Percentiles rank a stretch among this genome's conserved stretches.
phyloP scores from a whole-genome alignment of 2,888 invertebrate species.

The Tigriopus californicus region DNA sequence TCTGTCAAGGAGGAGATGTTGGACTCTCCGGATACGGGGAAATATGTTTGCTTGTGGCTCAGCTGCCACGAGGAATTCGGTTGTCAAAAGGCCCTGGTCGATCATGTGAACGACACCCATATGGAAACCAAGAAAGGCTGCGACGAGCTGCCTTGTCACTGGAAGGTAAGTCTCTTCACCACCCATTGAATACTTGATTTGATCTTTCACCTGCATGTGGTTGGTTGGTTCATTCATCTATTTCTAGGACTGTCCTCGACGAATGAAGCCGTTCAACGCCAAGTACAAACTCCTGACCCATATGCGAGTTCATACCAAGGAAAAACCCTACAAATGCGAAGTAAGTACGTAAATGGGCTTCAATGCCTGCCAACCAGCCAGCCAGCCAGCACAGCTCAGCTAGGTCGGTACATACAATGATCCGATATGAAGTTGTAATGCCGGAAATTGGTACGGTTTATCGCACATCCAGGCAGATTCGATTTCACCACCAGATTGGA shows the following conservation, averaged over 20 bases:
- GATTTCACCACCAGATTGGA: too few species aligned
- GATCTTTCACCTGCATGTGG: neutral
- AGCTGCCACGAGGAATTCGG: constrained; percentile 6
- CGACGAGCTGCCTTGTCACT: constrained; percentile 13
- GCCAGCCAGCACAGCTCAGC: too few species aligned
- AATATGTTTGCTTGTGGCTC: constrained; percentile 8
- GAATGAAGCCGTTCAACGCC: constrained; percentile 83
- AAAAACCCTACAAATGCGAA: constrained; percentile 92
- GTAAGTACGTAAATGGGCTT: constrained; percentile 41
- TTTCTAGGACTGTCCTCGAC: constrained; percentile 55
- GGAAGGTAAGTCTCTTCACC: constrained; percentile 3
- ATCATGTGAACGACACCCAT: constrained; percentile 9
- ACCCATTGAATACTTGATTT: neutral
- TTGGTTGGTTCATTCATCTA: neutral
- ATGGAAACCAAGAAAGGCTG: constrained; percentile 14
- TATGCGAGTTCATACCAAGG: constrained; percentile 92
- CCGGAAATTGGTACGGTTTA: too few species aligned
- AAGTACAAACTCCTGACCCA: constrained; percentile 90
- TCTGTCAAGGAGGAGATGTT: constrained; percentile 13
- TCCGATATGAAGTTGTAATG: too few species aligned
- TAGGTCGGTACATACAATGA: too few species aligned
- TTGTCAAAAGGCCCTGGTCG: constrained; percentile 2
- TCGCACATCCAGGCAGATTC: too few species aligned
- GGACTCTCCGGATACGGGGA: constrained; percentile 5
- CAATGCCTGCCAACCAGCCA: too few species aligned